Evolutionary conservation across 2,797 vertebrate species (phyloP), one percentile per base, ranked within the genome.

Genomic region (Discoglossus pictus): DNA sequence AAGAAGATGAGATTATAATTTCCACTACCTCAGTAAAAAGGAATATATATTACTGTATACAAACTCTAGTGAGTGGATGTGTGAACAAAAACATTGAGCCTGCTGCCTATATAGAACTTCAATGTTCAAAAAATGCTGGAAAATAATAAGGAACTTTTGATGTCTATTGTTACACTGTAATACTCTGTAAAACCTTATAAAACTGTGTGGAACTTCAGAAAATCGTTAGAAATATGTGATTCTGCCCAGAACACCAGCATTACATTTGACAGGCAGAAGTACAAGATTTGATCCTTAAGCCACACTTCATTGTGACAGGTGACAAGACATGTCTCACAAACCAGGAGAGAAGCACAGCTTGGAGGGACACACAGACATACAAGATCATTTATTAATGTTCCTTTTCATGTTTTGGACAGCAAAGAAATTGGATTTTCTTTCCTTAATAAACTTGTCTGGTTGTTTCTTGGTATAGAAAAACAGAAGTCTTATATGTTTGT

Each of bases 221-320:
- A 56, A 47, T 21, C 55, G 48, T 66, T 56, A n/a, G 5, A 55
- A 7, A 25, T 31, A 38, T 58, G 38, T 38, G 39, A 11, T 8
- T 65, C 18, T 44, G 25, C 24, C 13, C 17, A 36, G 44, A 51
- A 60, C 18, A 36, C 25, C 20, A 53, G 48, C 38, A 43, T 43
- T 52, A 23, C 20, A 46, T 48, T 15, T 61, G 50, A 55, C 58
- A 61, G 40, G 3, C 48, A 46, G 43, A 20, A 40, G 56, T 25
- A 39, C 24, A 36, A 54, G 47, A 53, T 21, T 6, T 46, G 25
- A 44, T 24, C 39, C 8, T 25, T 27, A 11, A 53, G 47, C 39
- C 48, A 51, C 58, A 54, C 66, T 61, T 68, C 66, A 47, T 18
- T 62, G 66, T 62, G 66, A 69, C 66, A 69, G 58, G 42, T 69